phyloP scores from a whole-genome alignment of 2,888 invertebrate species.

The Ephialtes manifestator region DNA sequence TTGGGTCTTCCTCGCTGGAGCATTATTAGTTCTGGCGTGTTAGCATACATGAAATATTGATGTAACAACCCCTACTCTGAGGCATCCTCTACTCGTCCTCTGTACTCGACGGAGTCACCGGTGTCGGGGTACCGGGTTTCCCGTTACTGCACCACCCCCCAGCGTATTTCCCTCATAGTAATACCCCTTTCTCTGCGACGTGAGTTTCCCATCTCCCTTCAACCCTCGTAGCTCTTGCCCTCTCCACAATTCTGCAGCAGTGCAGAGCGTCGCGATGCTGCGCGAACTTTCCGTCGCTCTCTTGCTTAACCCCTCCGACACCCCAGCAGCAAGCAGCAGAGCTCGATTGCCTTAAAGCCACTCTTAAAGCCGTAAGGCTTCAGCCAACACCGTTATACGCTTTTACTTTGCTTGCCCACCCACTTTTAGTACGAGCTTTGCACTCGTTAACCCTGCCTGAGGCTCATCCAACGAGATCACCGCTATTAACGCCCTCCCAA shows the following conservation, averaged over 20 bases:
- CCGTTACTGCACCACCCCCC: slow-evolving; percentile 58
- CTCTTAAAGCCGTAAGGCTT: slow-evolving; percentile 74
- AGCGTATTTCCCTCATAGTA: slow-evolving; percentile 43
- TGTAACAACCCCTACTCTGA: slow-evolving; percentile 80
- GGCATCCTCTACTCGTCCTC: slow-evolving; percentile 59
- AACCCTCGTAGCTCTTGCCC: slow-evolving; percentile 32
- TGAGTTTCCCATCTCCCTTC: slow-evolving; percentile 43
- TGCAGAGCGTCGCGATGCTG: slow-evolving; percentile 54
- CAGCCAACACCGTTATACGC: slow-evolving; percentile 39
- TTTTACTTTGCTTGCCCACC: slow-evolving; percentile 28
- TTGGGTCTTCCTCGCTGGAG: slow-evolving; percentile 84
- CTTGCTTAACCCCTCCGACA: slow-evolving; percentile 64
- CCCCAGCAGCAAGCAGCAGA: slow-evolving; percentile 33
- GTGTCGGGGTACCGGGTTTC: slow-evolving; percentile 43
- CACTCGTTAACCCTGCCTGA: slow-evolving; percentile 42
- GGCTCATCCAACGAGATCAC: slow-evolving; percentile 49
- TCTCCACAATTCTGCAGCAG: slow-evolving; percentile 63
- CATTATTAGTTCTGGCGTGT: slow-evolving; percentile 86
- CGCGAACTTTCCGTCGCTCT: slow-evolving; percentile 61
- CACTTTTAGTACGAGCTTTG: slow-evolving; percentile 19
- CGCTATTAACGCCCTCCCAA: slow-evolving; percentile 44
- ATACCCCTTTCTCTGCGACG: slow-evolving; percentile 66
- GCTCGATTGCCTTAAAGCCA: slow-evolving; percentile 78
- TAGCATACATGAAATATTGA: slow-evolving; percentile 86
- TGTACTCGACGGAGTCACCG: slow-evolving; percentile 56